A percentile compares a stretch with the other conserved stretches of the same genome.
phyloP scores from a whole-genome alignment of 2,113 vertebrate genomes.

The Urocolius indicus region DNA sequence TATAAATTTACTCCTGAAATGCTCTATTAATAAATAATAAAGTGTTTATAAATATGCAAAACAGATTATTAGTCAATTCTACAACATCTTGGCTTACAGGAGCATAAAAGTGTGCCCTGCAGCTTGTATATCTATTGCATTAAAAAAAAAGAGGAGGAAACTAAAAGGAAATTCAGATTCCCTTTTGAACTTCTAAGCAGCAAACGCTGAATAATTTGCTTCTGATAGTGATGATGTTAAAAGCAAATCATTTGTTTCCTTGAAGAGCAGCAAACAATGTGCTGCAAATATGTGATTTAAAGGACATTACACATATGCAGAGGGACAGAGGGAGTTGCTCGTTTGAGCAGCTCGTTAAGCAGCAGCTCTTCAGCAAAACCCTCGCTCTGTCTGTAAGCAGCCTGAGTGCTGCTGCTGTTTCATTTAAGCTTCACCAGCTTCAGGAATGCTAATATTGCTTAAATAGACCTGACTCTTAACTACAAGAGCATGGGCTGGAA shows the following conservation, averaged over 20 bases:
- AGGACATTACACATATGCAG: not conserved
- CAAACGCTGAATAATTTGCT: conserved; percentile 67
- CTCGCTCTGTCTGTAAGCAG: not conserved
- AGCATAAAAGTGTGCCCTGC: conserved; percentile 65
- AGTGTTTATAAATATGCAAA: conserved; percentile 81
- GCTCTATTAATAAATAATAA: conserved; percentile 77
- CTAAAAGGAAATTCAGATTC: conserved; percentile 65
- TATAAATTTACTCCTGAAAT: conserved; percentile 74
- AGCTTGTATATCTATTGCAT: conserved; percentile 55
- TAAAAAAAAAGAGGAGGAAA: conserved; percentile 32
- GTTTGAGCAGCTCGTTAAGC: conserved; percentile 10
- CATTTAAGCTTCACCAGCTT: conserved; percentile 47
- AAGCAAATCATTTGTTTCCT: conserved; percentile 69
- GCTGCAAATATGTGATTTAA: conserved; percentile 50
- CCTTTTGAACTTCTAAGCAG: conserved; percentile 64
- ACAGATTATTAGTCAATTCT: conserved; percentile 76
- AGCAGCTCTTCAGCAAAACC: conserved; percentile 23
- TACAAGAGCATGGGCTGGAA: not conserved
- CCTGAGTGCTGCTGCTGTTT: conserved; percentile 31
- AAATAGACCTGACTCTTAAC: conserved; percentile 10
- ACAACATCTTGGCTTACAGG: conserved; percentile 59
- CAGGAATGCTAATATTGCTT: conserved; percentile 13
- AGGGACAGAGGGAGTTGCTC: conserved; percentile 28
- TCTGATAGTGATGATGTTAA: conserved; percentile 60
- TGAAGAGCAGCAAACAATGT: conserved; percentile 22